A percentile compares a stretch with the other conserved stretches of the same genome.
Evolutionary conservation across 2,888 invertebrate genomes (phyloP).

Genomic region (Pyrocoelia pectoralis): DNA sequence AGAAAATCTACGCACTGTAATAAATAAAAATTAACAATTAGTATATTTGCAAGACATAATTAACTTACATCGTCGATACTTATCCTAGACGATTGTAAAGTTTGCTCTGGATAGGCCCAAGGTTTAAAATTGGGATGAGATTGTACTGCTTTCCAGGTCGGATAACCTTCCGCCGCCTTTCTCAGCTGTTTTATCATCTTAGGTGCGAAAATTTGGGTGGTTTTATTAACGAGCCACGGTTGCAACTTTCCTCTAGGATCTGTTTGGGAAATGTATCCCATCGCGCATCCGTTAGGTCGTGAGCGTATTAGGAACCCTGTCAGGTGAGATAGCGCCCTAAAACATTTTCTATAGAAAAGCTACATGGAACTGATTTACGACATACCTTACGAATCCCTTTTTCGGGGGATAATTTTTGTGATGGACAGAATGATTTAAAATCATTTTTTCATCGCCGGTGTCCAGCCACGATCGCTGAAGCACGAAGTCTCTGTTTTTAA

Average conservation of each 20-base stretch:
- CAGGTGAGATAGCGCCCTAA: slow-evolving; percentile 68
- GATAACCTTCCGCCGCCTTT: slow-evolving; percentile 83
- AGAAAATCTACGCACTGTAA: slow-evolving; percentile 24
- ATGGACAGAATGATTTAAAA: slow-evolving; percentile 89
- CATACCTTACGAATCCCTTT: slow-evolving; percentile 81
- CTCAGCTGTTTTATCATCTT: slow-evolving; percentile 84
- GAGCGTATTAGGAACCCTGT: slow-evolving; percentile 75
- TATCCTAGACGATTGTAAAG: slow-evolving; percentile 74
- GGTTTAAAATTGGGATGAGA: slow-evolving; percentile 81
- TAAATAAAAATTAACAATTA: background rate
- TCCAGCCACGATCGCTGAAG: slow-evolving; percentile 92
- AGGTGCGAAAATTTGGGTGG: slow-evolving; percentile 87
- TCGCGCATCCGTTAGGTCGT: slow-evolving; percentile 71
- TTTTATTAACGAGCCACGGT: slow-evolving; percentile 88
- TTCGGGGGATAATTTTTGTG: slow-evolving; percentile 86
- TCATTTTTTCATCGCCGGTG: slow-evolving; percentile 83
- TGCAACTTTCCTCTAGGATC: slow-evolving; percentile 90
- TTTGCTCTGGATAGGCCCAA: slow-evolving; percentile 88
- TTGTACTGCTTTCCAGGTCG: slow-evolving; percentile 79
- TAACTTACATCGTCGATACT: slow-evolving; percentile 72
- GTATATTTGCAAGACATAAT: background rate
- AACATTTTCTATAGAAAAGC: slow-evolving; percentile 38
- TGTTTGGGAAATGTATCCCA: slow-evolving; percentile 89
- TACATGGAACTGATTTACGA: no score
- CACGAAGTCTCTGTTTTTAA: slow-evolving; percentile 91